phyloP scores from a whole-genome alignment of 1,140 invertebrate genomes.

The Temnothorax nylanderi region DNA sequence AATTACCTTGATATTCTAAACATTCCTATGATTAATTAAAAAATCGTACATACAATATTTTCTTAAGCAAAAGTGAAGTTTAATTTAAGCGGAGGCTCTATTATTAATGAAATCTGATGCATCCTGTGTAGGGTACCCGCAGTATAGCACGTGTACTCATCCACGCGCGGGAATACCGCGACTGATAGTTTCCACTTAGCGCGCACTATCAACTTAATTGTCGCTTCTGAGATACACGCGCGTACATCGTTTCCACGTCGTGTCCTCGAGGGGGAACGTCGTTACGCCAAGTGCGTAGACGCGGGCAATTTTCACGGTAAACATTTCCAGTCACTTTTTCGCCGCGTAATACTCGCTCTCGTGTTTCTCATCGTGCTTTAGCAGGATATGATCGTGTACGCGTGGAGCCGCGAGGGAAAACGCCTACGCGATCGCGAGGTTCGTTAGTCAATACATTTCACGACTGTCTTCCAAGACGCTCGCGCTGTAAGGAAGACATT shows the following conservation, averaged over 20 bases:
- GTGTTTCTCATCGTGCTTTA: neutral
- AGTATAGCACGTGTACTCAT: neutral
- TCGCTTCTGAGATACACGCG: slow-evolving; percentile 71
- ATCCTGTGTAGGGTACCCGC: neutral
- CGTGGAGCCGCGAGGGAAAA: slow-evolving; percentile 7
- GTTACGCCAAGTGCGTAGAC: slow-evolving; percentile 16
- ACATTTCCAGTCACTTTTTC: slow-evolving; percentile 30
- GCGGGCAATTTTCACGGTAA: slow-evolving; percentile 38
- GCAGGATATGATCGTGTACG: neutral
- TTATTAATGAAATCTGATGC: neutral
- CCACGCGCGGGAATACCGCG: slow-evolving; percentile 67
- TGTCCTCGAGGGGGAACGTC: slow-evolving; percentile 19
- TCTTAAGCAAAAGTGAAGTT: neutral
- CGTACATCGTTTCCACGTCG: neutral
- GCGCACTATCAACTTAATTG: slow-evolving; percentile 75
- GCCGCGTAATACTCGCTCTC: neutral
- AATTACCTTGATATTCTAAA: neutral
- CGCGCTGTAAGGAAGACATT: neutral
- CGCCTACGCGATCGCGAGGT: neutral
- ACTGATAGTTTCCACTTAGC: slow-evolving; percentile 74
- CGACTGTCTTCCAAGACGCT: neutral
- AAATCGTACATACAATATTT: neutral
- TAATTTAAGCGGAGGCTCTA: neutral
- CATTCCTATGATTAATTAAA: neutral
- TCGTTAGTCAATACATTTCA: neutral